A percentile compares a stretch with the other conserved stretches of the same genome.
Evolutionary conservation across 1,140 invertebrate genomes (phyloP).

Genomic region (Tigriopus japonicus): DNA sequence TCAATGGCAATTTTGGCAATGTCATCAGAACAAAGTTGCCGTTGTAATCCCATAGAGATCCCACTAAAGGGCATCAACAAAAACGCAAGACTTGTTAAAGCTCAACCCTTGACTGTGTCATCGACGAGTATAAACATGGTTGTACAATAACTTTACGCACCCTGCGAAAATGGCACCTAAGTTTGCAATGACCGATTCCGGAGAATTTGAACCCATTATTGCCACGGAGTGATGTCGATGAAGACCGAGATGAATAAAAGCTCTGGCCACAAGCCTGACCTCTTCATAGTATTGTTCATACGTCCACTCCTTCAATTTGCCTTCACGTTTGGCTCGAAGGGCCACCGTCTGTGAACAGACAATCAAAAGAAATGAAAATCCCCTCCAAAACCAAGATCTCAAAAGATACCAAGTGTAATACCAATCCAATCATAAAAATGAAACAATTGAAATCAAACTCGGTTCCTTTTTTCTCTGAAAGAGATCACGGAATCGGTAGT

Average conservation of each 20-base stretch:
- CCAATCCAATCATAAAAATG: too few species aligned
- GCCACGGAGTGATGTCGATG: slow-evolving; percentile 24
- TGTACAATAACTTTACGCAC: slow-evolving; percentile 18
- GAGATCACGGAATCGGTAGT: too few species aligned
- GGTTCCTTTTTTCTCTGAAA: too few species aligned
- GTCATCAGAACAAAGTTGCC: not conserved
- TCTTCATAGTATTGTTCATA: slow-evolving; percentile 24
- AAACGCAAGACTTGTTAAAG: not conserved
- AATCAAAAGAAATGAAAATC: too few species aligned
- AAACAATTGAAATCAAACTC: too few species aligned
- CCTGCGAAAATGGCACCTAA: slow-evolving; percentile 27
- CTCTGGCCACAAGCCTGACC: slow-evolving; percentile 21
- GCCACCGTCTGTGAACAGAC: not conserved
- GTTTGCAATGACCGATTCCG: slow-evolving; percentile 27
- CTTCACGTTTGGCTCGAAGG: slow-evolving; percentile 20
- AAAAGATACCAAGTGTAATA: too few species aligned
- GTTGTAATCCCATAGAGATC: slow-evolving; percentile 5
- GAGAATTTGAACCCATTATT: slow-evolving; percentile 27
- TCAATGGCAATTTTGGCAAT: slow-evolving; percentile 11
- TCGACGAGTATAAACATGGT: not conserved
- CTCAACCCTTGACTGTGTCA: not conserved
- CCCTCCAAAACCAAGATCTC: too few species aligned
- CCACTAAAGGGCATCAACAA: slow-evolving; percentile 5
- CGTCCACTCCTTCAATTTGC: slow-evolving; percentile 22
- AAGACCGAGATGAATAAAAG: slow-evolving; percentile 26